phyloP scores from a whole-genome alignment of 2,113 vertebrate species.

The Ia io region DNA sequence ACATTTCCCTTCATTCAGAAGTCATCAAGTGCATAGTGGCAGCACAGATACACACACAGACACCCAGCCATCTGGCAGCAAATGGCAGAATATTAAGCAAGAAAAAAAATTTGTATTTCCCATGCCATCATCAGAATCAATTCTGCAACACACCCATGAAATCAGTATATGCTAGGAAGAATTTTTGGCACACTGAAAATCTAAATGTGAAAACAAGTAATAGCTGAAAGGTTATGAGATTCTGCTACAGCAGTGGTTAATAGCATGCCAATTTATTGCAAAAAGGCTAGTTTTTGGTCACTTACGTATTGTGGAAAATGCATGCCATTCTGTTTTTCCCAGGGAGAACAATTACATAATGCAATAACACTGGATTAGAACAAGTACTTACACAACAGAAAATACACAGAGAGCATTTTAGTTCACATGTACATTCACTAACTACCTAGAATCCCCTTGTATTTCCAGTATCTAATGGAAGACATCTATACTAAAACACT shows the following conservation, averaged over 20 bases:
- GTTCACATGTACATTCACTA: slow-evolving; percentile 83
- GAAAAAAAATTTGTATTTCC: slow-evolving; percentile 82
- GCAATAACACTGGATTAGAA: slow-evolving; percentile 94
- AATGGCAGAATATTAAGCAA: slow-evolving; percentile 84
- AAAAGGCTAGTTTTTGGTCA: slow-evolving; percentile 87
- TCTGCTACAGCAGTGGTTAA: slow-evolving; percentile 88
- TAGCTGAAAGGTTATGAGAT: slow-evolving; percentile 84
- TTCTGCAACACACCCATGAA: slow-evolving; percentile 81
- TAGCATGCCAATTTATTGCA: slow-evolving; percentile 90
- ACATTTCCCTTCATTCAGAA: slow-evolving; percentile 81
- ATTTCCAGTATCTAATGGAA: slow-evolving; percentile 76
- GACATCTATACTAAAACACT: slow-evolving; percentile 66
- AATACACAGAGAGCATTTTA: slow-evolving; percentile 87
- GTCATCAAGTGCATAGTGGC: slow-evolving; percentile 83
- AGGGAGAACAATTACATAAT: slow-evolving; percentile 90
- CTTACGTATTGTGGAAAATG: slow-evolving; percentile 96
- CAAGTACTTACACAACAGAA: slow-evolving; percentile 85
- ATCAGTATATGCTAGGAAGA: slow-evolving; percentile 80
- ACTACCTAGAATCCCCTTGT: slow-evolving; percentile 71
- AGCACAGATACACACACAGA: slow-evolving; percentile 81
- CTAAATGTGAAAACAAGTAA: slow-evolving; percentile 84
- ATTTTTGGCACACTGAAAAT: slow-evolving; percentile 83
- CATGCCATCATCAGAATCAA: slow-evolving; percentile 86
- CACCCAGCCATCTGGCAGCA: slow-evolving; percentile 85
- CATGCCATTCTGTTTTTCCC: slow-evolving; percentile 93